phyloP scores from a whole-genome alignment of 2,888 invertebrate species.

The Zeuzera pyrina region DNA sequence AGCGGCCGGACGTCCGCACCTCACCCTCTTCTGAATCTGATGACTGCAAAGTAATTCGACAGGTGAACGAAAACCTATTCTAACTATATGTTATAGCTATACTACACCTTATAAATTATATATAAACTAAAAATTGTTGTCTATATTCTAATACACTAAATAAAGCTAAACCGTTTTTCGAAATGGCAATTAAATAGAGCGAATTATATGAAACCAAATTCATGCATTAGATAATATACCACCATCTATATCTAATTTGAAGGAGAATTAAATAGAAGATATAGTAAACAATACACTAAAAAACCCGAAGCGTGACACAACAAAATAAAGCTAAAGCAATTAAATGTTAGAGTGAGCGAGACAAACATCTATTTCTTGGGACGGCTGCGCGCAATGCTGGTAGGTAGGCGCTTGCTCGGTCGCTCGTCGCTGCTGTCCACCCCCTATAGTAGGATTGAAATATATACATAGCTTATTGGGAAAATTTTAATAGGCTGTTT shows the following conservation, averaged over 20 bases:
- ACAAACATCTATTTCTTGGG: slow-evolving; percentile 71
- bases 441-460: slow-evolving; percentile 28
- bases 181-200: too few species aligned
- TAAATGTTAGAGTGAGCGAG: slow-evolving; percentile 20
- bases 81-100: too few species aligned
- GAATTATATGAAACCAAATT: too few species aligned
- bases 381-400: slow-evolving; percentile 57
- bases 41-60: slow-evolving; percentile 45
- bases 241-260: too few species aligned
- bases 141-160: too few species aligned
- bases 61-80: too few species aligned
- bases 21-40: slow-evolving; percentile 51
- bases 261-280: background rate
- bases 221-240: too few species aligned
- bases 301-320: slow-evolving; percentile 14
- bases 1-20: slow-evolving; percentile 40
- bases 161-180: too few species aligned
- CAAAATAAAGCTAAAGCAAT: slow-evolving; percentile 13
- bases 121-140: too few species aligned
- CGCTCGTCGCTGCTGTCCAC: slow-evolving; percentile 62
- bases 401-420: slow-evolving; percentile 46
- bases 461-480: background rate
- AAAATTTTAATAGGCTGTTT: background rate
- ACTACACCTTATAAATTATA: too few species aligned
- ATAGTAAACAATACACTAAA: slow-evolving; percentile 4